Evolutionary conservation across 2,888 invertebrate genomes (phyloP), one percentile per base, ranked within the genome.

Genomic region (Xestobium rufovillosum): DNA sequence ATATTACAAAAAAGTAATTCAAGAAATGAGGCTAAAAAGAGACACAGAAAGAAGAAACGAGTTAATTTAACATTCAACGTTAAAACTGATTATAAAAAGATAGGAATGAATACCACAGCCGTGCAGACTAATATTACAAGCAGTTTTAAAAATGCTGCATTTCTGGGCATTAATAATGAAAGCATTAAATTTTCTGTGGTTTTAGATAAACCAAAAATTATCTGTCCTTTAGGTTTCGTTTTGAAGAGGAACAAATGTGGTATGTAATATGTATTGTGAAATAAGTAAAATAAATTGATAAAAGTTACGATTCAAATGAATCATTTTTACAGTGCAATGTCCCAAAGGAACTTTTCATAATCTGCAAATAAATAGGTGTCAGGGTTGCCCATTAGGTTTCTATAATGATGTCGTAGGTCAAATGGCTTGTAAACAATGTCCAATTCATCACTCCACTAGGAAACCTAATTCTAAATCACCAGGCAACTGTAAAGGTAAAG

Each of bases 291-390:
- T 14, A 26, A 14, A 23, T 27, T 17, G 14, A 8, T 11, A 23
- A 14, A 26, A 12, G 31, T 29, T 28, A 30, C 25, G 26, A 39
- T 16, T 15, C 32, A n/a, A 26, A 26, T 32, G 9, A 15, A 12
- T 26, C 27, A 39, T 16, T 16, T 30, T 55, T 55, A 37, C 36
- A 63, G 80, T 78, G 3, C 71, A 72, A 55, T 81, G 81, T 53
- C 76, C 80, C 2, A 60, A 68, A 42, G 81, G 81, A 9, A 76
- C 78, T 1, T 78, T 73, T 55, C 76, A 74, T 54, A 73, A 78
- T 54, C 59, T 62, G 2, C 65, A 69, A 1, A 60, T 55, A 3
- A 66, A 69, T 43, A 58, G 57, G n/a, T 81, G 80, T 48, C 69
- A 72, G 41, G 65, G 72, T 16, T 81, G 81, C 53, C 62, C 65